Evolutionary conservation across 64 coral and sea anemone genomes (phyloP), one percentile per base, ranked within the genome.

Genomic region (Porites lutea): DNA sequence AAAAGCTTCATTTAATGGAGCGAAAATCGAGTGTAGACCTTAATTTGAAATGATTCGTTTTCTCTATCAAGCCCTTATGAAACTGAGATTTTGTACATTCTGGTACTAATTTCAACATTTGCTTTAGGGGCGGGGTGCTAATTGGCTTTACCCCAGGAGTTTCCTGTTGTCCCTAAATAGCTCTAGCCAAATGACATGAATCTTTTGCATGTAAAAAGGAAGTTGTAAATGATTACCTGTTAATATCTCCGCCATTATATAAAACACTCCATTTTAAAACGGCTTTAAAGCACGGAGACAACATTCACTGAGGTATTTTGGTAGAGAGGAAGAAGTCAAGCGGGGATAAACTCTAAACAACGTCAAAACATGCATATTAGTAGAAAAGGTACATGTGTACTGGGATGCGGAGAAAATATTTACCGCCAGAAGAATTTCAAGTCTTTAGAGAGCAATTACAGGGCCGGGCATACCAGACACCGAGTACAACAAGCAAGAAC

Each of bases 181-280:
- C 81, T 84, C 81, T 51, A 23, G 16, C 10, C 27, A 18, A 27
- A 54, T 60, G 57, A 23, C 4, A 11, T 22, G 46, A 7, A 52
- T 27, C 62, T 52, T 10, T 84, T 83, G 73, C 80, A 50, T 84
- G 78, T 80, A 80, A 80, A 37, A 67, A 51, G 81, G 81, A 84
- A 84, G 48, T 84, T 23, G 81, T 84, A 61, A 52, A 12, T 23
- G 3, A 84, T 84, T 67, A 68, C 47, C 18, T 49, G 61, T 52
- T 83, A 65, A 83, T 20, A 45, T 19, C 63, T 7, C 27, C 23
- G 76, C n/a, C 52, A 81, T 81, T 60, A 63, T 45, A 63, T 14
- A 44, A 23, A 68, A 65, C 46, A 83, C 66, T 49, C 63, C 61
- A 48, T 3, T 65, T 51, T 51, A 52, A 37, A 3, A 12, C 16